Evolutionary conservation across 1,140 invertebrate species (phyloP), one percentile per base, ranked within the genome.

Genomic region (Theocolax elegans): DNA sequence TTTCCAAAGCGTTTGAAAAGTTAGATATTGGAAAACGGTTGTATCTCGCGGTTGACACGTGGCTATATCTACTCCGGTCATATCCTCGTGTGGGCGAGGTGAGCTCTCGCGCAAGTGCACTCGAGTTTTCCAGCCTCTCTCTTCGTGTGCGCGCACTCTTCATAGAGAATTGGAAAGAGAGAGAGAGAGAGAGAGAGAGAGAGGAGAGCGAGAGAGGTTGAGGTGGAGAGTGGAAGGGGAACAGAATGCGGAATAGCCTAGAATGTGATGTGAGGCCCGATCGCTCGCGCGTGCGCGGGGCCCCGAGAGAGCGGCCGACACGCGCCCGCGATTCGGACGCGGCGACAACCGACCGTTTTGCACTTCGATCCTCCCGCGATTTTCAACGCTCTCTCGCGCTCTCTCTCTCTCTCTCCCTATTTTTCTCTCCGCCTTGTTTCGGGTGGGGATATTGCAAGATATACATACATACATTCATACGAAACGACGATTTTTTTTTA

Each of bases 161-260:
- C 31, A 35, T 35, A 35, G n/a, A 6, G 31, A 35, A 10, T 35
- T 35, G 10, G 31, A 35, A 10, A 35, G 10, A 35, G 19, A 17
- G 31, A 35, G 31, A 35, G 31, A 6, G 31, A 35, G 31, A 42
- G n/a, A 40, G 58, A 29, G 25, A 42, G 2, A 40, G 29, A 60
- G 2, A 44, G 15, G 6, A 27, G 4, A 44, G 42, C 4, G 31
- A 35, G 31, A 35, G 31, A 35, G 31, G 10, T 4, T 6, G 31
- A 35, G 31, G 10, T 4, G 10, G 10, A 35, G 31, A 35, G 31
- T 35, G 67, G 84, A 82, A 81, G 84, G 85, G 78, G 85, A 86
- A 86, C 76, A 86, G 85, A 85, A 86, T 85, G 85, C 84, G 84
- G 85, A 86, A 86, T 86, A 86, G 85, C 83, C 85, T 86, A 85